These are phyloP conservation scores for Lophochroa leadbeateri DNA, from an alignment of 2,113 vertebrate genomes.

Conservation along the genomic window DNA sequence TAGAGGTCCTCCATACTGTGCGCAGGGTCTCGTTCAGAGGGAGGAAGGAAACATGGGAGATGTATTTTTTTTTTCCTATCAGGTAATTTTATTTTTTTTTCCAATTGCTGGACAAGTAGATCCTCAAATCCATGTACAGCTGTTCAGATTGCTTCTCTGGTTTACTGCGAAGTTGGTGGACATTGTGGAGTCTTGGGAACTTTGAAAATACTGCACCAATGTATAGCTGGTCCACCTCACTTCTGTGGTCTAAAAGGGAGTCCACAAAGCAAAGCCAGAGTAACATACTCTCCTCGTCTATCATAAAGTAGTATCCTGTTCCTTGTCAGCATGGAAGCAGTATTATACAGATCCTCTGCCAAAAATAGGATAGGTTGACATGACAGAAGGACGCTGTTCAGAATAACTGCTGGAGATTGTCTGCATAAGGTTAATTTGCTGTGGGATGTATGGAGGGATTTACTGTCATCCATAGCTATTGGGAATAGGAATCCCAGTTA, in stretches of 20 bases:
- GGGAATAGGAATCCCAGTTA: neutral
- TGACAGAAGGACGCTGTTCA: neutral
- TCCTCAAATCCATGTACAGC: neutral
- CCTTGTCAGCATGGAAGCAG: neutral
- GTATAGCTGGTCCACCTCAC: neutral
- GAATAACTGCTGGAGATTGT: neutral
- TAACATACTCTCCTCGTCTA: neutral
- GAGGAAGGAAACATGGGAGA: neutral
- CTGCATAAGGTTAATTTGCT: neutral
- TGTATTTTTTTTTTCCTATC: neutral
- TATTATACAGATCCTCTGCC: neutral
- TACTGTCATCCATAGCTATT: neutral
- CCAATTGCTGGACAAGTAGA: neutral
- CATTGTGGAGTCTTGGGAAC: neutral
- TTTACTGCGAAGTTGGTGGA: neutral
- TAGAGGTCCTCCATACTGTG: neutral
- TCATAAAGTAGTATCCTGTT: neutral
- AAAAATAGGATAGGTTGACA: neutral
- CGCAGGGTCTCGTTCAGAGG: fast-evolving
- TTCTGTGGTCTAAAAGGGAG: neutral
- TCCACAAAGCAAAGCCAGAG: neutral
- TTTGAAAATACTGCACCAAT: neutral
- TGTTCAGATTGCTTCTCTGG: neutral
- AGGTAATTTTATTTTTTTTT: neutral
- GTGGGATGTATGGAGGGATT: neutral